Percentiles rank a stretch among this genome's conserved stretches.
Conservation (phyloP, 2,888 invertebrate genomes). For the Eumerus sabulonum region DNA sequence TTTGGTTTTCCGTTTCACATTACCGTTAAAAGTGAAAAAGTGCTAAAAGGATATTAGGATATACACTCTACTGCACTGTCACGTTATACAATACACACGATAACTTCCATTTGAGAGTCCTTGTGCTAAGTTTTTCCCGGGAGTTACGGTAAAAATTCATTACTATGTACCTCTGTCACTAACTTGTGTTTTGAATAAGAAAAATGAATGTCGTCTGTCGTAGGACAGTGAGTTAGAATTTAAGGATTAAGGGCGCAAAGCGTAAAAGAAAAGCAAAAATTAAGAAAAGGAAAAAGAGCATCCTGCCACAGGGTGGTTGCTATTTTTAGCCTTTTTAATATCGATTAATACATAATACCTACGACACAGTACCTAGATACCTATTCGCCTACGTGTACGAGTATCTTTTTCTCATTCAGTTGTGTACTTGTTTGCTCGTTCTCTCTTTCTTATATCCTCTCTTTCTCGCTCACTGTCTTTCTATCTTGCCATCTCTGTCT, state of each 20-base stretch:
- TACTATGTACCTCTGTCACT: no score
- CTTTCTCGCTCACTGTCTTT: not conserved
- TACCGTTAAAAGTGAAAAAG: slow-evolving; percentile 7
- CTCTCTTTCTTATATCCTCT: no score
- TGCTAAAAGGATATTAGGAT: slow-evolving; percentile 33
- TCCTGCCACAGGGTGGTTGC: slow-evolving; percentile 66
- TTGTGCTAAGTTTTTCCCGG: slow-evolving; percentile 20
- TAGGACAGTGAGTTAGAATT: not conserved
- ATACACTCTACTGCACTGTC: slow-evolving; percentile 33
- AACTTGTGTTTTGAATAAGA: no score
- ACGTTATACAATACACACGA: slow-evolving; percentile 58
- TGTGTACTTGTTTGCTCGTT: slow-evolving; percentile 10
- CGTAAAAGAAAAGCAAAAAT: slow-evolving; percentile 13
- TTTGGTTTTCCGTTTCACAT: no score
- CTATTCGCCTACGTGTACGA: slow-evolving; percentile 30
- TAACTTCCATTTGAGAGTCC: slow-evolving; percentile 14
- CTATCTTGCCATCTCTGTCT: slow-evolving; percentile 2
- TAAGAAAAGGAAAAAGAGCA: slow-evolving; percentile 53
- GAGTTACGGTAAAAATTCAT: slow-evolving; percentile 50
- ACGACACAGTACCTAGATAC: slow-evolving; percentile 17
- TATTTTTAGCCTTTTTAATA: slow-evolving; percentile 62
- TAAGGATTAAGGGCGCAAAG: slow-evolving; percentile 8
- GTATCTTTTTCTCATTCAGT: not conserved
- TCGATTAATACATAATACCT: slow-evolving; percentile 67
- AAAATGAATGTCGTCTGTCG: not conserved